A percentile compares a stretch with the other conserved stretches of the same genome.
Evolutionary conservation across 1,140 invertebrate genomes (phyloP).

Genomic region (Gonatopus flavifemur): DNA sequence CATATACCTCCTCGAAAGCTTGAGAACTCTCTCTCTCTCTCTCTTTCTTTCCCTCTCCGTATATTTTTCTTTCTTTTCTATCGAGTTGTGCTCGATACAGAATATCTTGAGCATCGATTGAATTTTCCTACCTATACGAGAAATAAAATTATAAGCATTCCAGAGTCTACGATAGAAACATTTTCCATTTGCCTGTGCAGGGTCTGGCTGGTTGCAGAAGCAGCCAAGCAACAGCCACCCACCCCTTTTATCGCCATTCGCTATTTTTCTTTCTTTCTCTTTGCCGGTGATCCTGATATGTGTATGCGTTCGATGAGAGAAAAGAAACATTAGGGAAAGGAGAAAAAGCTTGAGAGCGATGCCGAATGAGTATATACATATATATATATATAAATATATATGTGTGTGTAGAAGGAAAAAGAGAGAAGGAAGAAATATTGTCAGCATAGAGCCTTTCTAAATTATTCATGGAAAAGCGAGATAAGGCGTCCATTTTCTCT

Average conservation of each 20-base stretch:
- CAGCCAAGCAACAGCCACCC: too few species aligned
- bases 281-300: too few species aligned
- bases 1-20: not conserved
- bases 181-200: too few species aligned
- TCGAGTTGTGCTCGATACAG: too few species aligned
- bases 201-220: too few species aligned
- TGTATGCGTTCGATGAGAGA: slow-evolving; percentile 5
- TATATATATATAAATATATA: too few species aligned
- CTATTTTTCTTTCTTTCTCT: not conserved
- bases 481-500: slow-evolving; percentile 36
- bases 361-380: slow-evolving; percentile 8
- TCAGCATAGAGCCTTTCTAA: slow-evolving; percentile 32
- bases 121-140: too few species aligned
- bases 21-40: not conserved
- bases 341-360: not conserved
- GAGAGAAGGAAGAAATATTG: slow-evolving; percentile 24
- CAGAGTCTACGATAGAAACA: too few species aligned
- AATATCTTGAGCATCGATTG: too few species aligned
- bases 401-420: slow-evolving; percentile 1
- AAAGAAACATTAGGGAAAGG: not conserved
- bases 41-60: not conserved
- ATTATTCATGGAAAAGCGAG: slow-evolving; percentile 40
- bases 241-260: too few species aligned
- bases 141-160: too few species aligned
- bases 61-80: too few species aligned